phyloP scores from a whole-genome alignment of 1,140 invertebrate genomes.

The Eurytemora carolleeae region DNA sequence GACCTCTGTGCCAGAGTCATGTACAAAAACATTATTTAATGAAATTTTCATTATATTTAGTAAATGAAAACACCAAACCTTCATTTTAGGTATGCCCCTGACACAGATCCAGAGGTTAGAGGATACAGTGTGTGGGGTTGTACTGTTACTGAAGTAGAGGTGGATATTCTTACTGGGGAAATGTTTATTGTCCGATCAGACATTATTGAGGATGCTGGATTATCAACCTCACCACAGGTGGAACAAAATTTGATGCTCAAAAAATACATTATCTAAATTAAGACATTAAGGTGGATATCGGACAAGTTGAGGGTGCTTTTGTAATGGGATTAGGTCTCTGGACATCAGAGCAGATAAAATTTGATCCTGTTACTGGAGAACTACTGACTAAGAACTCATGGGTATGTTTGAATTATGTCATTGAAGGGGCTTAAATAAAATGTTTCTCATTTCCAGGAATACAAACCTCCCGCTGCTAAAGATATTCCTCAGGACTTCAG shows the following conservation, averaged over 20 bases:
- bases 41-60: too few species aligned
- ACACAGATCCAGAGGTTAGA: slow-evolving; percentile 27
- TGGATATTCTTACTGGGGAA: slow-evolving; percentile 55
- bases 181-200: slow-evolving; percentile 24
- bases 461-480: slow-evolving; percentile 11
- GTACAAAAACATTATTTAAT: too few species aligned
- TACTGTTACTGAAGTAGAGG: slow-evolving; percentile 41
- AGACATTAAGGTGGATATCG: slow-evolving; percentile 54
- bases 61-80: too few species aligned
- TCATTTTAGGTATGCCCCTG: not conserved
- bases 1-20: slow-evolving; percentile 42
- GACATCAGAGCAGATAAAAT: slow-evolving; percentile 48
- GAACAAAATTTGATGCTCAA: too few species aligned
- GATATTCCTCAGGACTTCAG: slow-evolving; percentile 13
- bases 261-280: too few species aligned
- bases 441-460: slow-evolving; percentile 1
- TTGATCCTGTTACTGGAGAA: slow-evolving; percentile 40
- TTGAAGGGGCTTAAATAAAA: not conserved
- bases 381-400: slow-evolving; percentile 54
- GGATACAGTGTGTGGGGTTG: slow-evolving; percentile 40
- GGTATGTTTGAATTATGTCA: slow-evolving; percentile 28
- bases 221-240: slow-evolving; percentile 43
- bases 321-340: slow-evolving; percentile 68
- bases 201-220: slow-evolving; percentile 24
- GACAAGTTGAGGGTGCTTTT: slow-evolving; percentile 68